phyloP scores from a whole-genome alignment of 2,113 vertebrate genomes.

The Chlamydotis undulata region DNA sequence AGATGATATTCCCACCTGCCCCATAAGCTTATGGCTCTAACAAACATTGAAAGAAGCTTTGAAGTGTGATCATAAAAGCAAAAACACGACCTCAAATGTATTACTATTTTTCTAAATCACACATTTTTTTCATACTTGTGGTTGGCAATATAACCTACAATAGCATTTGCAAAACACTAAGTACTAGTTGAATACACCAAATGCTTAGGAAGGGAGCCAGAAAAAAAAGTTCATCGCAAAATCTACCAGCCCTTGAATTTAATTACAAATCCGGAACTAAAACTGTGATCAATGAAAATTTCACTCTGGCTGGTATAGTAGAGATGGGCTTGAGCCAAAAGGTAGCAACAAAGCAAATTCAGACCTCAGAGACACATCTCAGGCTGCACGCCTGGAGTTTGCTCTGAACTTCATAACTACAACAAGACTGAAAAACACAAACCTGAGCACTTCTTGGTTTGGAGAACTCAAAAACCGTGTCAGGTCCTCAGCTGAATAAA shows the following conservation, averaged over 20 bases:
- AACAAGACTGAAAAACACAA: background rate
- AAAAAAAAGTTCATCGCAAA: constrained; percentile 41
- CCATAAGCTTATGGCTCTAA: background rate
- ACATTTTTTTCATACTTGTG: background rate
- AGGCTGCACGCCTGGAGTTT: background rate
- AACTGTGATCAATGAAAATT: background rate
- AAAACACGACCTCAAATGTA: background rate
- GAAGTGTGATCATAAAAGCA: background rate
- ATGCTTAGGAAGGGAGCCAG: constrained; percentile 36
- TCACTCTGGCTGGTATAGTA: background rate
- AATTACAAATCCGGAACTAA: constrained; percentile 46
- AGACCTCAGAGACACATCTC: background rate
- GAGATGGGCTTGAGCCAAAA: background rate
- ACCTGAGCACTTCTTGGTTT: background rate
- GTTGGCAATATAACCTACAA: constrained; percentile 19
- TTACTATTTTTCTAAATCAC: constrained; percentile 14
- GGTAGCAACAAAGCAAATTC: background rate
- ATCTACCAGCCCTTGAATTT: constrained; percentile 42
- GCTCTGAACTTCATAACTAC: background rate
- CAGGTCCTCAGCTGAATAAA: background rate
- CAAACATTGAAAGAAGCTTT: background rate
- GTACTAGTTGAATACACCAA: constrained; percentile 24
- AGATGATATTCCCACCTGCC: background rate
- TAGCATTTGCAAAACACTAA: constrained; percentile 41
- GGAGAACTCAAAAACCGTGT: background rate